phyloP scores from a whole-genome alignment of 2,888 invertebrate species.

The Microctonus brassicae region DNA sequence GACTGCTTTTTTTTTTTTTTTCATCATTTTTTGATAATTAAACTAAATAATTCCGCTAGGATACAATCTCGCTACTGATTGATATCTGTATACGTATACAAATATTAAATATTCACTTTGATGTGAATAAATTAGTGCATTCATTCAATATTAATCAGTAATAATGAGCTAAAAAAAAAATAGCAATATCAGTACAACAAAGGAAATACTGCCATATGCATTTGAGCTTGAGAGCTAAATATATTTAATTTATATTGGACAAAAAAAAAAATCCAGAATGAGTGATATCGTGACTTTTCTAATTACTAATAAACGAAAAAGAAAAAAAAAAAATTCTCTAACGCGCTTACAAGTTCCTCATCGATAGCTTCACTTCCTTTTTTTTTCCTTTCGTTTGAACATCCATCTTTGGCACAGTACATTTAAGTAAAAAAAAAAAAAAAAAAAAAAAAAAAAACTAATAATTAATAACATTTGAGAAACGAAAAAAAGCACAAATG shows the following conservation, averaged over 20 bases:
- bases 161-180: conserved; percentile 15
- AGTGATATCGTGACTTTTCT: not conserved
- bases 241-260: not conserved
- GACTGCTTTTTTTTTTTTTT: conserved; percentile 36
- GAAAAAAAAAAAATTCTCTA: conserved; percentile 53
- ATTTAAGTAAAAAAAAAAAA: conserved; percentile 53
- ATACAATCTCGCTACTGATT: conserved; percentile 33
- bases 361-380: conserved; percentile 42
- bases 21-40: conserved; percentile 30
- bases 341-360: conserved; percentile 45
- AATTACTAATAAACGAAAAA: not conserved
- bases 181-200: conserved; percentile 32
- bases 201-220: conserved; percentile 32
- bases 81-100: not conserved
- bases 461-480: conserved; percentile 26
- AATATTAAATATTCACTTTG: not conserved
- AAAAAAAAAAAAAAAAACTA: conserved; percentile 30
- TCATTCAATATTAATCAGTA: conserved; percentile 36
- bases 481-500: conserved; percentile 39
- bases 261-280: conserved; percentile 8
- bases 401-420: conserved; percentile 64
- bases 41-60: conserved; percentile 31
- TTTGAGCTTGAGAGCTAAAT: conserved; percentile 1
- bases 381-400: conserved; percentile 58
- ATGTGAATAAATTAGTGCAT: conserved; percentile 28